phyloP scores from a whole-genome alignment of 2,113 vertebrate genomes.

The Mus spicilegus region DNA sequence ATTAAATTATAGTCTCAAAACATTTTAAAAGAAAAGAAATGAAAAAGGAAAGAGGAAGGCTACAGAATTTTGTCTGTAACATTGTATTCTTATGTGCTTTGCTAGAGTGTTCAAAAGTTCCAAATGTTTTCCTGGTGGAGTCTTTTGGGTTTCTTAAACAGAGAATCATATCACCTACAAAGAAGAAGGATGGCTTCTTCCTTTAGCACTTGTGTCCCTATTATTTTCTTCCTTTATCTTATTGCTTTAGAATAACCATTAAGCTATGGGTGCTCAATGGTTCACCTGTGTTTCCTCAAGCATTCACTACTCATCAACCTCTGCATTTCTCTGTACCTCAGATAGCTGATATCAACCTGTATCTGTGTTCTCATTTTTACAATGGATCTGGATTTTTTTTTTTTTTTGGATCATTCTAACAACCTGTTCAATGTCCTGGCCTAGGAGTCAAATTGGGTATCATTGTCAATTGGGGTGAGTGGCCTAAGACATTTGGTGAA shows the following conservation, averaged over 20 bases:
- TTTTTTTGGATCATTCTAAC: slow-evolving; percentile 84
- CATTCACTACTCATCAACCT: not conserved
- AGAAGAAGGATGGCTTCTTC: not conserved
- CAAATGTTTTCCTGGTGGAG: no score
- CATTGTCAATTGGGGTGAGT: slow-evolving; percentile 86
- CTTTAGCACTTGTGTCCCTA: not conserved
- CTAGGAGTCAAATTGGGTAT: slow-evolving; percentile 82
- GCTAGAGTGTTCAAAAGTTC: no score
- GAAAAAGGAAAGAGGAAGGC: no score
- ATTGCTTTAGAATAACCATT: not conserved
- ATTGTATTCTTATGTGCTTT: no score
- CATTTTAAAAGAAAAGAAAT: no score
- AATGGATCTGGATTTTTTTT: slow-evolving; percentile 82
- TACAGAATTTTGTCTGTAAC: no score
- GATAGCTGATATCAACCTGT: not conserved
- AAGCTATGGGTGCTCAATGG: not conserved
- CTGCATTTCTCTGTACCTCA: not conserved
- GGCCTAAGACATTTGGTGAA: not conserved
- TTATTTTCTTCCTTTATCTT: not conserved
- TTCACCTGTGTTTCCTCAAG: not conserved
- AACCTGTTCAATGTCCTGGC: slow-evolving; percentile 84
- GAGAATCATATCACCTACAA: no score
- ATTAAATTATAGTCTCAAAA: no score
- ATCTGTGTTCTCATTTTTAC: slow-evolving; percentile 60
- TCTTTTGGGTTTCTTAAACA: no score